These are phyloP conservation scores for Verasper variegatus DNA, from an alignment of 2,113 vertebrate genomes.

Conservation along the genomic window DNA sequence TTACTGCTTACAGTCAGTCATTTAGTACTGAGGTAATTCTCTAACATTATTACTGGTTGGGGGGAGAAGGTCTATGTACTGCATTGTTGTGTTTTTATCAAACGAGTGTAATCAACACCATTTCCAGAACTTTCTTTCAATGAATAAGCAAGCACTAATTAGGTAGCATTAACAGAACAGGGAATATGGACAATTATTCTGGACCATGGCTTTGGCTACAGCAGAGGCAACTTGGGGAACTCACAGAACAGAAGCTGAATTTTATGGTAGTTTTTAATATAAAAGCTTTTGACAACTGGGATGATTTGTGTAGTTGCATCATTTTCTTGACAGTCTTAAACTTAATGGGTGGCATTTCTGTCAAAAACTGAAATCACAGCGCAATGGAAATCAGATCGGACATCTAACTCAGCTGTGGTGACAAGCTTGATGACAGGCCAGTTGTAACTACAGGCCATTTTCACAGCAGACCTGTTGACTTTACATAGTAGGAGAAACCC, in stretches of 20 bases:
- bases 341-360: background rate
- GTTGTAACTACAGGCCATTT: background rate
- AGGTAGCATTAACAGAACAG: conserved; percentile 23
- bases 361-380: conserved; percentile 2
- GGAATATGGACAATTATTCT: conserved; percentile 20
- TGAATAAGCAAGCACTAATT: conserved; percentile 21
- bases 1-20: conserved; percentile 57
- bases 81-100: conserved; percentile 32
- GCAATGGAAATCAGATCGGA: background rate
- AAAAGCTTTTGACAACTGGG: background rate
- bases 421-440: background rate
- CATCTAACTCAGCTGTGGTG: background rate
- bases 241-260: background rate
- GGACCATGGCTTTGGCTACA: background rate
- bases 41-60: conserved; percentile 40
- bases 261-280: background rate
- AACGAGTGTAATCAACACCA: conserved; percentile 29
- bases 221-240: background rate
- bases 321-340: background rate
- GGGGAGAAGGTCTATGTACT: conserved; percentile 17
- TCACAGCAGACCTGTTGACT: too few relatives aligned
- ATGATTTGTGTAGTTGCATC: background rate
- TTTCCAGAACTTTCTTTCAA: conserved; percentile 13
- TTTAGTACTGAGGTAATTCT: conserved; percentile 53
- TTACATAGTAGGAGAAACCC: too few relatives aligned